Conservation (phyloP, 2,797 vertebrate species). For the Taenioides sp. region DNA sequence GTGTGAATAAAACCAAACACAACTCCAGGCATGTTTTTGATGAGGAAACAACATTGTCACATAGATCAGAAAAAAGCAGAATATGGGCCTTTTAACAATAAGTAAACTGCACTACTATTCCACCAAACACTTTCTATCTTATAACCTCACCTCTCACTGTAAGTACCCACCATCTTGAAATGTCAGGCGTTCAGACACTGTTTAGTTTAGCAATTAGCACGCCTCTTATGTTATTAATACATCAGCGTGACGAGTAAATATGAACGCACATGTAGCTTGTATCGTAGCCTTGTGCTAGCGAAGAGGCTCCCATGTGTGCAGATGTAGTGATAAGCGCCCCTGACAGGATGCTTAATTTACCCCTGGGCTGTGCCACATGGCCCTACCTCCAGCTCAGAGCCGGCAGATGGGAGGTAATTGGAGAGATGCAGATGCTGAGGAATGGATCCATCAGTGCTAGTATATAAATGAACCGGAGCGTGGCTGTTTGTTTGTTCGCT, state of each 20-base stretch:
- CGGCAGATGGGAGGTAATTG: slow-evolving; percentile 87
- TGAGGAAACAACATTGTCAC: no score
- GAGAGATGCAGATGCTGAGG: slow-evolving; percentile 85
- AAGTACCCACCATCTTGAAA: background rate
- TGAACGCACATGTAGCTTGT: slow-evolving; percentile 44
- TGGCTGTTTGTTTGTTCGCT: slow-evolving; percentile 87
- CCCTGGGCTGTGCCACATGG: slow-evolving; percentile 69
- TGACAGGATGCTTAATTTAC: slow-evolving; percentile 82
- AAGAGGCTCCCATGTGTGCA: slow-evolving; percentile 61
- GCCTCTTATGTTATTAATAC: slow-evolving; percentile 24
- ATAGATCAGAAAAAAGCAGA: no score
- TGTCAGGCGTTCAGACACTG: slow-evolving; percentile 14
- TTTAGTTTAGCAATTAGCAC: slow-evolving; percentile 34
- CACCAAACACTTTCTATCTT: no score
- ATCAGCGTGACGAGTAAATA: slow-evolving; percentile 26
- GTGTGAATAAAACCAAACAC: no score
- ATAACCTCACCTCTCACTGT: background rate
- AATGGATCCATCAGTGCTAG: slow-evolving; percentile 83
- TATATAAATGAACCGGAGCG: slow-evolving; percentile 79
- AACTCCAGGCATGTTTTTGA: no score
- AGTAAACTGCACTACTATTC: no score
- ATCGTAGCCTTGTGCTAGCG: slow-evolving; percentile 40
- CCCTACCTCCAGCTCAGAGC: slow-evolving; percentile 67
- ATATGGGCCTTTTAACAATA: no score
- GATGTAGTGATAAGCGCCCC: slow-evolving; percentile 77